Evolutionary conservation across 2,888 invertebrate species (phyloP).

Genomic region (Pyrochroa serraticornis): DNA sequence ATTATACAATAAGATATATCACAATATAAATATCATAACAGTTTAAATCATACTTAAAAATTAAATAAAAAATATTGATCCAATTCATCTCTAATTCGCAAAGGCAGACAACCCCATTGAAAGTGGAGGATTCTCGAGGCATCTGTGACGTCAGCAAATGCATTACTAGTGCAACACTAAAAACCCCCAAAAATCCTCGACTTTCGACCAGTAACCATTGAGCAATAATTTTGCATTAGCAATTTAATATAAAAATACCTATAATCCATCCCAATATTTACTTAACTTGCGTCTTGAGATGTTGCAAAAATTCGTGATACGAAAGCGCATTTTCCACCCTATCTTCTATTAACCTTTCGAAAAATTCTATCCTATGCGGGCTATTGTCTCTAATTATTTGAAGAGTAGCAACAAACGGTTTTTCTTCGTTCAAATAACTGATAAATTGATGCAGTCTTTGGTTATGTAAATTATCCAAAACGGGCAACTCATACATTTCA

Average conservation of each 20-base stretch:
- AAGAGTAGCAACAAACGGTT: constrained; percentile 79
- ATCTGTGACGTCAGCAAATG: constrained; percentile 14
- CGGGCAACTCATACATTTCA: constrained; percentile 79
- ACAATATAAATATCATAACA: constrained; percentile 38
- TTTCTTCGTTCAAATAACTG: constrained; percentile 81
- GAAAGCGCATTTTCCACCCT: constrained; percentile 92
- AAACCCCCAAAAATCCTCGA: constrained; percentile 9
- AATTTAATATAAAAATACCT: constrained; percentile 14
- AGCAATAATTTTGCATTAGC: constrained; percentile 49
- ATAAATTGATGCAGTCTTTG: constrained; percentile 80
- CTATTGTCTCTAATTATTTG: constrained; percentile 92
- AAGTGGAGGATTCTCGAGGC: constrained; percentile 1
- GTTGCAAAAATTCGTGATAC: constrained; percentile 98
- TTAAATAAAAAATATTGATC: constrained; percentile 9
- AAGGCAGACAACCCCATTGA: constrained; percentile 14
- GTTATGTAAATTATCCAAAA: constrained; percentile 75
- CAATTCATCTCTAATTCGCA: neutral
- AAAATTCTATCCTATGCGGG: constrained; percentile 78
- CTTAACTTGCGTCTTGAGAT: constrained; percentile 88
- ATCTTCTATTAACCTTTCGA: constrained; percentile 92
- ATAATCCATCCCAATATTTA: constrained; percentile 47
- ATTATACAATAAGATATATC: constrained; percentile 32
- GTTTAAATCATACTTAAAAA: constrained; percentile 37
- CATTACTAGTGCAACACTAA: constrained; percentile 8
- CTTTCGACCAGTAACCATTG: constrained; percentile 28